Base-by-base conservation (phyloP, 2,113 vertebrate genomes). In the Gorilla gorilla region DNA sequence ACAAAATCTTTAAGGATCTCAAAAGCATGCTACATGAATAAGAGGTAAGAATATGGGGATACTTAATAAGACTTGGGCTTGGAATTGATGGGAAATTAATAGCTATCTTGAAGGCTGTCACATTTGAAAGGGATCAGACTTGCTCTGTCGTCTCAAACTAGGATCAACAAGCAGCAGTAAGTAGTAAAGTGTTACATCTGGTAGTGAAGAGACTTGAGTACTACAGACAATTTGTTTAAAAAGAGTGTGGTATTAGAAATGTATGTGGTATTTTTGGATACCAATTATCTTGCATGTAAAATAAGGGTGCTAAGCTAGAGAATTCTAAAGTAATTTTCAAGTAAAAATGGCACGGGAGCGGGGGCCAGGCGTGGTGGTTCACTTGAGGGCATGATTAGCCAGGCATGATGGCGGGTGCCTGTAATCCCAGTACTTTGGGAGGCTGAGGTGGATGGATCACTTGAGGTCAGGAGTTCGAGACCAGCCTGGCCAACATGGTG, bases 311-410 rank as follows among this genome's bases (percentile, higher is more conserved):
- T 76, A 61, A 90, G 12, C 32, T 57, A 78, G 57, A 1, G 59
- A 38, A 92, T 20, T 86, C 55, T 73, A 75, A 76, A 12, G 27
- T 64, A 93, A 76, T 64, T 97, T 95, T 92, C 86, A 89, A 94
- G 91, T 43, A 83, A 64, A 89, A 76, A 32, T 72, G 70, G 70
- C n/a, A 72, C 22, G 70, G 70, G 27, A 30, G 12, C 12, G 30
- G 61, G 61, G 12, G 61, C 27, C 2, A 0, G 13, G 61, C 12
- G 2, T 5, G 5, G 61, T 64, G 61, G 61, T 32, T 32, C 61
- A 64, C 12, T 18, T 55, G 52, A 55, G 52, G 52, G 52, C 52
- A 55, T 55, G 52, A 55, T 55, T 55, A 55, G 52, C 52, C 18
- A 55, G 18, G 52, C 52, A 55, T 55, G 52, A 55, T 20, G 18